Evolutionary conservation across 2,113 vertebrate genomes (phyloP).

Genomic region (cat (Felis catus)): DNA sequence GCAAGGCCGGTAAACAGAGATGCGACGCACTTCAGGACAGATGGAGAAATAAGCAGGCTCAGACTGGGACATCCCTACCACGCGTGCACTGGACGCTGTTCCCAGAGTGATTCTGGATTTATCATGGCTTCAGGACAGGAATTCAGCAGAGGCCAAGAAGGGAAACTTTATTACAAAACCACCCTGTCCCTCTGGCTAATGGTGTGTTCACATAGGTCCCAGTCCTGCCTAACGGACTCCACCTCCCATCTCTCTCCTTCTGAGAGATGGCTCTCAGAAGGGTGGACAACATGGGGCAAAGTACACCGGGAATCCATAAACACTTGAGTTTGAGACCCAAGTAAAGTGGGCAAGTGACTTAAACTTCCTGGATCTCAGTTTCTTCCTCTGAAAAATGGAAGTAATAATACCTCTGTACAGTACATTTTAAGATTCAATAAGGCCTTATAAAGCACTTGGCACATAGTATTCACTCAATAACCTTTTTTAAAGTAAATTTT

Average conservation of each 20-base stretch:
- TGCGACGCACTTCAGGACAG: rapidly evolving
- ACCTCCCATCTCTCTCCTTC: no score
- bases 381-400: constrained; percentile 42
- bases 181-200: background rate
- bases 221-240: background rate
- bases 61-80: background rate
- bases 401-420: background rate
- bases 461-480: constrained; percentile 23
- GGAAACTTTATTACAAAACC: background rate
- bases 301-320: background rate
- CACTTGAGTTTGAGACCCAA: background rate
- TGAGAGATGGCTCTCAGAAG: background rate
- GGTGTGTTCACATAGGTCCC: background rate
- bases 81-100: background rate
- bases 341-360: background rate
- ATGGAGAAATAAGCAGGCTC: background rate
- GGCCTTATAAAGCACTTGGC: constrained; percentile 43
- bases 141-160: background rate
- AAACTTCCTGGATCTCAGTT: background rate
- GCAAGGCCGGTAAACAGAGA: background rate
- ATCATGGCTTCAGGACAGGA: background rate
- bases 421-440: constrained; percentile 45
- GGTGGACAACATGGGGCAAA: rapidly evolving
- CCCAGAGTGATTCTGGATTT: background rate
- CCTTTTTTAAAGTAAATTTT: constrained; percentile 44